Base-by-base conservation (phyloP, 2,113 vertebrate genomes). In the Okapia johnstoni region DNA sequence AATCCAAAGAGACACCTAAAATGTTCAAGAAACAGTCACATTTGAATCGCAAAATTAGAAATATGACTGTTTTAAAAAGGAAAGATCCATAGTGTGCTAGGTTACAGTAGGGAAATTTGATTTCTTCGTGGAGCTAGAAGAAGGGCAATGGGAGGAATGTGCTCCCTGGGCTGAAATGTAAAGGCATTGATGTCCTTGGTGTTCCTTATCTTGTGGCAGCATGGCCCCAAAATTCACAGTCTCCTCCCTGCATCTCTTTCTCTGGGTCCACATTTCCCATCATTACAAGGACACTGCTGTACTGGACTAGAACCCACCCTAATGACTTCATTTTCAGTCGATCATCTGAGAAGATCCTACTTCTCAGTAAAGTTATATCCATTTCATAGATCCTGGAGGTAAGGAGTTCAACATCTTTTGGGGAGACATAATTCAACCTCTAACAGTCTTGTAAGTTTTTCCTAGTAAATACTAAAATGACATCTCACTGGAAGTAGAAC, bases 1-100 rank as follows among this genome's bases (percentile, higher is more conserved):
- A 57, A 84, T 57, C 2, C 26, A 84, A 61, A 73, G 66, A 81
- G 23, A 48, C 58, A 92, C 15, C 14, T 63, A 88, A 88, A 40
- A 55, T 3, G 26, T 86, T 46, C 58, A 92, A 76, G 33, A 66
- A 85, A 70, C 19, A 93, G 43, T 33, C 25, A 70, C 33, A 25
- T 4, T 33, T 83, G 25, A 77, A 57, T 19, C 66, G 15, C 57
- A 81, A 93, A 95, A 79, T 61, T 79, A 90, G 33, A 93, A 90
- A 13, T 57, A 6, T 58, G 25, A 73, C 6, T 36, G 6, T 87
- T 87, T 60, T 10, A 61, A 36, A 94, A 76, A 61, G 50, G 7
- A 3, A 30, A 85, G 73, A 52, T 36, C 9, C 3, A 43, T 7
- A 25, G 33, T 9, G 6, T 2, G 58, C 26, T 61, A 26, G 4